phyloP scores from a whole-genome alignment of 2,888 invertebrate species.

The Eristalinus sepulchralis region DNA sequence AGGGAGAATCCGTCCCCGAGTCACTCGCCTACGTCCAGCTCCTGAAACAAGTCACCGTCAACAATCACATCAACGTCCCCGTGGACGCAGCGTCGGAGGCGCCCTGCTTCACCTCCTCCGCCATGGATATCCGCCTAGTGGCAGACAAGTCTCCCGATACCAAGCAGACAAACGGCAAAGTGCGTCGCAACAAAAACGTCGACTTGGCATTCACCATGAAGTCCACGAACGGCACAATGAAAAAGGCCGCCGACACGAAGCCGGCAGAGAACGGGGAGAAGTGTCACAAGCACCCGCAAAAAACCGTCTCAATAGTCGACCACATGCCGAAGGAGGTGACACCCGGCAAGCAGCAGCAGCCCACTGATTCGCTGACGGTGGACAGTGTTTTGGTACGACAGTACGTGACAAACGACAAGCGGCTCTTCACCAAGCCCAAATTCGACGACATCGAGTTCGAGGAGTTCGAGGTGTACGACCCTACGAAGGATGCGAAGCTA shows the following conservation, averaged over 20 bases:
- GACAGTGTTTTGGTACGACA: conserved; percentile 83
- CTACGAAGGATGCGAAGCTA: conserved; percentile 76
- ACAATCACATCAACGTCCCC: conserved; percentile 80
- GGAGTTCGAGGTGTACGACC: conserved; percentile 87
- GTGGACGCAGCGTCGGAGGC: conserved; percentile 37
- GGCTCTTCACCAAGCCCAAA: conserved; percentile 84
- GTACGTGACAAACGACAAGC: conserved; percentile 84
- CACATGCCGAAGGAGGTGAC: conserved; percentile 42
- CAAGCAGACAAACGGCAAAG: conserved; percentile 73
- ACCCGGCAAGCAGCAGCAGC: conserved; percentile 39
- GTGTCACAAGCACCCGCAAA: conserved; percentile 12
- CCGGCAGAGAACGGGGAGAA: conserved; percentile 10
- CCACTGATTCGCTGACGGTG: conserved; percentile 75
- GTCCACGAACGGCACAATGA: conserved; percentile 58
- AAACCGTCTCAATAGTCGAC: conserved; percentile 41
- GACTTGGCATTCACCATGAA: conserved; percentile 80
- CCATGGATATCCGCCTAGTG: conserved; percentile 77
- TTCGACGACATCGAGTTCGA: conserved; percentile 93
- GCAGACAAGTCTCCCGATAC: conserved; percentile 51
- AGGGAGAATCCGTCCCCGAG: conserved; percentile 44
- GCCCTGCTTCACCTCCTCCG: conserved; percentile 72
- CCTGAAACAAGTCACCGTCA: conserved; percentile 79
- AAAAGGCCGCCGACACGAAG: conserved; percentile 43
- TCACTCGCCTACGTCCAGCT: conserved; percentile 63
- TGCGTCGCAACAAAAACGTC: conserved; percentile 81